Base-by-base conservation (phyloP, 2,113 vertebrate genomes). In the Zosterops borbonicus region DNA sequence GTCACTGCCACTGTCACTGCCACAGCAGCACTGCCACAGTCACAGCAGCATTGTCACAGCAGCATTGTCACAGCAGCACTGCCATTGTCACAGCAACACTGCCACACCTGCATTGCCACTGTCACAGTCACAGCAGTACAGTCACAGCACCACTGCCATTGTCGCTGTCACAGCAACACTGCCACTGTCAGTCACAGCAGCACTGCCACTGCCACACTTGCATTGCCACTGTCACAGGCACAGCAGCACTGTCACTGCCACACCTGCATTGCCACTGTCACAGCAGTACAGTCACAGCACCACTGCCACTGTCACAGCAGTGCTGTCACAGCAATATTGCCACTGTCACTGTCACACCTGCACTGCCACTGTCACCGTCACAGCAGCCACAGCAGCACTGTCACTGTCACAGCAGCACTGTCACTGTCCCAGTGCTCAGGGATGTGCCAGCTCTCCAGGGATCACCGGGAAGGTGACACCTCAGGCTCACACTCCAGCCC, bases 381-480 rank as follows among this genome's bases (percentile, higher is more conserved):
- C 44, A 29, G 14, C 28, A 19, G 4, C 16, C 55, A 2, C 74
- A 78, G 90, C 83, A 39, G 37, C 1, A 6, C 21, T 58, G 33
- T 1, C 41, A 31, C 29, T 44, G 62, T 7, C 21, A 63, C 39
- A 15, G 9, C 18, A 4, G 39, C 20, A 6, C 18, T 2, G 25
- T 1, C 70, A 2, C n/a, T 42, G 86, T 6, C 53, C 1, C 35
- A 6, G 31, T 1, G 0, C 33, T 1, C 17, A 1, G 56, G 23
- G 33, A 23, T 2, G 46, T 1, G 13, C 42, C 20, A 0, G 11
- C 27, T 46, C 49, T n/a, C 15, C 15, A 6, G 74, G 49, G 29
- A 14, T 41, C 29, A 4, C 17, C 1, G 1, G 24, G 37, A 37
- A 37, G 33, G 68, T 37, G 60, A 9, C 46, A 12, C 24, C 68